phyloP scores from a whole-genome alignment of 2,888 invertebrate species.

The Drosophila infuscata region DNA sequence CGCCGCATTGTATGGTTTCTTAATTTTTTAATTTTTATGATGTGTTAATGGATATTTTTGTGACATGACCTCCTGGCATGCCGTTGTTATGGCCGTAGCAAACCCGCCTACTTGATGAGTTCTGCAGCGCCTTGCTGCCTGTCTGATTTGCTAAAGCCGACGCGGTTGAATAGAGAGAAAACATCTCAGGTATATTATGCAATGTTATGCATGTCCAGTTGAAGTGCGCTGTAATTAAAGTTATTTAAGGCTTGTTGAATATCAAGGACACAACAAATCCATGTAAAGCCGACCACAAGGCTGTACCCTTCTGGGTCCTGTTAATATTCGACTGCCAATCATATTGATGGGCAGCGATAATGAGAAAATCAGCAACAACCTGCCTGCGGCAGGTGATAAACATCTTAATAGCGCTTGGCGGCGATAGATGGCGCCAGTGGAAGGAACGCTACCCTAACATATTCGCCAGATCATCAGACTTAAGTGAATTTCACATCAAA shows the following conservation, averaged over 20 bases:
- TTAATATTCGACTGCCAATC: slow-evolving; percentile 46
- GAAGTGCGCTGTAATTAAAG: slow-evolving; percentile 65
- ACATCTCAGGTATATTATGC: slow-evolving; percentile 59
- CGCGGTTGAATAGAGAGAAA: slow-evolving; percentile 32
- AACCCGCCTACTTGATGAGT: slow-evolving; percentile 60
- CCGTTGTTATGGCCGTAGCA: slow-evolving; percentile 55
- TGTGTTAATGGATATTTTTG: slow-evolving; percentile 80
- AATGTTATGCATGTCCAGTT: slow-evolving; percentile 49
- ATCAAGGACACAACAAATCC: slow-evolving; percentile 62
- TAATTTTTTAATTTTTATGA: slow-evolving; percentile 79
- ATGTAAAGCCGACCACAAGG: slow-evolving; percentile 38
- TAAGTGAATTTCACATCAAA: slow-evolving; percentile 59
- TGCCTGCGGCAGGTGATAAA: slow-evolving; percentile 9
- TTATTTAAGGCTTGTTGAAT: slow-evolving; percentile 69
- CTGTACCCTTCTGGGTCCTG: slow-evolving; percentile 31
- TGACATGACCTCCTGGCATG: slow-evolving; percentile 79
- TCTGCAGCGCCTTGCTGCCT: slow-evolving; percentile 36
- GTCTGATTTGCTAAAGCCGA: slow-evolving; percentile 34
- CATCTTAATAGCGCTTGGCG: slow-evolving; percentile 36
- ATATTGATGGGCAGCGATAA: slow-evolving; percentile 29
- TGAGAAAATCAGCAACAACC: slow-evolving; percentile 11
- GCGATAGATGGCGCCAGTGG: slow-evolving; percentile 61
- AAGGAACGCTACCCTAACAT: slow-evolving; percentile 23
- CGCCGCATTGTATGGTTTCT: slow-evolving; percentile 71
- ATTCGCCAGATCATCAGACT: slow-evolving; percentile 68